Evolutionary conservation across 2,888 invertebrate genomes (phyloP).

Genomic region (Drosophila borealis): DNA sequence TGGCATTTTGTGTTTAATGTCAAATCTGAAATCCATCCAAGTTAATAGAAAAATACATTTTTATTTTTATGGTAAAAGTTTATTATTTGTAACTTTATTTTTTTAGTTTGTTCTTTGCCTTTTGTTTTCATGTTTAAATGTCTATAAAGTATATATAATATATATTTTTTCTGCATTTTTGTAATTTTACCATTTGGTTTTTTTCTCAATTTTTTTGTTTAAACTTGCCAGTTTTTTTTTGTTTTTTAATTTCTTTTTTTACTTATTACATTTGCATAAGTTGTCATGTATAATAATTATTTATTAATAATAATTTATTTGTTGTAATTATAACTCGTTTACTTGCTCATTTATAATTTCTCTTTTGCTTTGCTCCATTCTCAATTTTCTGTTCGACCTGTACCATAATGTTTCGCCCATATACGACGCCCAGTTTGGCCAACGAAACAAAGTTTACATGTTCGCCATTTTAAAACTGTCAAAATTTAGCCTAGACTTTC

Average conservation of each 20-base stretch:
- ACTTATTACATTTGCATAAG: constrained; percentile 65
- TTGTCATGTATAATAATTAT: constrained; percentile 77
- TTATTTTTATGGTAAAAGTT: constrained; percentile 76
- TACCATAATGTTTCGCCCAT: constrained; percentile 51
- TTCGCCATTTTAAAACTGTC: constrained; percentile 66
- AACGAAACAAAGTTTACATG: constrained; percentile 75
- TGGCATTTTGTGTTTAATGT: neutral
- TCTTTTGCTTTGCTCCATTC: constrained; percentile 25
- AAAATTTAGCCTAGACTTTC: constrained; percentile 56
- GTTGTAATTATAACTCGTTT: constrained; percentile 79
- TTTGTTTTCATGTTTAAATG: constrained; percentile 78
- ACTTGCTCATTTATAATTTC: constrained; percentile 56
- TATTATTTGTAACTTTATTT: constrained; percentile 80
- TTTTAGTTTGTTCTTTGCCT: constrained; percentile 74
- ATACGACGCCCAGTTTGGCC: constrained; percentile 75
- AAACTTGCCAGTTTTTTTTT: constrained; percentile 61
- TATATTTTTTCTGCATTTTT: constrained; percentile 80
- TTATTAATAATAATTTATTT: constrained; percentile 79
- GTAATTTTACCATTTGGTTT: constrained; percentile 58
- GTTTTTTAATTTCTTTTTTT: constrained; percentile 43
- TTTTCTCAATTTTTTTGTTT: constrained; percentile 48
- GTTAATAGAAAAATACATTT: constrained; percentile 13
- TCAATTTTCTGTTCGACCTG: constrained; percentile 39
- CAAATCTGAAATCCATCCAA: constrained; percentile 10
- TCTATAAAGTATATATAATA: constrained; percentile 79